Conservation (phyloP, 2,888 invertebrate species). For the Lypha dubia region DNA sequence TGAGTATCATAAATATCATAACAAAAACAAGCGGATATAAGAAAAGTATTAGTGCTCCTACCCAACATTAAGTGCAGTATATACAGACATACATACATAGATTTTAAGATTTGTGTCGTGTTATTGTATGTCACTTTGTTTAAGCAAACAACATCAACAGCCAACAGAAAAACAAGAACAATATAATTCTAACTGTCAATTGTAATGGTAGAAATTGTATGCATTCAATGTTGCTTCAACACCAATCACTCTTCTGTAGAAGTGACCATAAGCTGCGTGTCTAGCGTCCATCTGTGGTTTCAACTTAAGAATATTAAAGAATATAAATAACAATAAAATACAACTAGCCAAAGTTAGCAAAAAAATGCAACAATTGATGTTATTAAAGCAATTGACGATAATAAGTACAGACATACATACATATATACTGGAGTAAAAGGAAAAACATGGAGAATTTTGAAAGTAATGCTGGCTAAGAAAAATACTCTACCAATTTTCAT, state of each 20-base stretch:
- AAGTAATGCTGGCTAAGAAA: background rate
- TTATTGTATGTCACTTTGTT: slow-evolving; percentile 50
- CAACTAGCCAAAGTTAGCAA: slow-evolving; percentile 1
- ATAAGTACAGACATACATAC: slow-evolving; percentile 1
- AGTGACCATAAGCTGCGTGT: slow-evolving; percentile 47
- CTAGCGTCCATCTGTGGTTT: slow-evolving; percentile 56
- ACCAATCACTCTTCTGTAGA: slow-evolving; percentile 29
- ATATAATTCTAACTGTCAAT: slow-evolving; percentile 61
- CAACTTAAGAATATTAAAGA: slow-evolving; percentile 58
- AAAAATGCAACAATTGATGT: slow-evolving; percentile 7
- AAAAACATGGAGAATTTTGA: background rate
- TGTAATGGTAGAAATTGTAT: slow-evolving; percentile 46
- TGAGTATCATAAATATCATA: background rate
- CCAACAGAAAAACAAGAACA: slow-evolving; percentile 34
- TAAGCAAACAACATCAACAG: slow-evolving; percentile 13
- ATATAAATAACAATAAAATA: slow-evolving; percentile 38
- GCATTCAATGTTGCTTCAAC: slow-evolving; percentile 6
- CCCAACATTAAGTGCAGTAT: background rate
- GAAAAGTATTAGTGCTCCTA: background rate
- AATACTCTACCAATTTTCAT: background rate
- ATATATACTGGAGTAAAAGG: background rate
- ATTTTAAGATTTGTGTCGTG: slow-evolving; percentile 57
- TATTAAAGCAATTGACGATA: slow-evolving; percentile 52
- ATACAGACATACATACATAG: background rate
- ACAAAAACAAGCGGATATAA: background rate